Base-by-base conservation (phyloP, 2,113 vertebrate genomes). In the Upupa epops region DNA sequence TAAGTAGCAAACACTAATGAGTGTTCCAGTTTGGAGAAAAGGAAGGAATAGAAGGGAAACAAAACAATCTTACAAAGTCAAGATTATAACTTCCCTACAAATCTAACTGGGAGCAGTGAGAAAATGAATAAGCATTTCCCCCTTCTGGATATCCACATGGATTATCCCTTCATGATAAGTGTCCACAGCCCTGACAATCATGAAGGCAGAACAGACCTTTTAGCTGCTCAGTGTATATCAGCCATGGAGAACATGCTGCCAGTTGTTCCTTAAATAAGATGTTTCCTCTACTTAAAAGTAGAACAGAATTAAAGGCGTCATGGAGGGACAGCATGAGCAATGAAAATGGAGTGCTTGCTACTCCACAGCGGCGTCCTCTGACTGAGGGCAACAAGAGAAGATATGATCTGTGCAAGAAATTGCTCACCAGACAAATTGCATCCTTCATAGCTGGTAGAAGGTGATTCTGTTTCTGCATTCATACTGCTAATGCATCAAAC, bases 311-410 rank as follows among this genome's bases (percentile, higher is more conserved):
- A 71, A 74, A 55, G 3, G 1, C 8, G 20, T 51, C 49, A 25
- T 22, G 22, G 49, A 51, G 22, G 49, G 22, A 51, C 4, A 8
- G 40, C 15, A 15, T 17, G 34, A 92, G 20, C n/a, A 45, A 11
- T n/a, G 18, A 72, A 82, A 66, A 21, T 28, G 0, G 3, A 14
- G 25, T 28, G 29, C 19, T 66, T 0, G 0, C 22, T 42, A 45
- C 40, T 93, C 8, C 64, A 49, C 14, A 25, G 21, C 61, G 45
- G 29, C 3, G 16, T 61, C 36, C 24, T 73, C 36, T 73, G 64
- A 48, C 16, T 25, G 31, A 8, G 0, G 3, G 17, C 7, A 92
- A 36, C 40, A 64, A 45, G 21, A 83, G 32, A 20, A 76, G 78
- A 51, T 46, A 46, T 8, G 15, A 42, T 15, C 20, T 5, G 1